These are phyloP conservation scores for Dreissena polymorpha DNA, from an alignment of 1,140 invertebrate species.

Conservation along the genomic window DNA sequence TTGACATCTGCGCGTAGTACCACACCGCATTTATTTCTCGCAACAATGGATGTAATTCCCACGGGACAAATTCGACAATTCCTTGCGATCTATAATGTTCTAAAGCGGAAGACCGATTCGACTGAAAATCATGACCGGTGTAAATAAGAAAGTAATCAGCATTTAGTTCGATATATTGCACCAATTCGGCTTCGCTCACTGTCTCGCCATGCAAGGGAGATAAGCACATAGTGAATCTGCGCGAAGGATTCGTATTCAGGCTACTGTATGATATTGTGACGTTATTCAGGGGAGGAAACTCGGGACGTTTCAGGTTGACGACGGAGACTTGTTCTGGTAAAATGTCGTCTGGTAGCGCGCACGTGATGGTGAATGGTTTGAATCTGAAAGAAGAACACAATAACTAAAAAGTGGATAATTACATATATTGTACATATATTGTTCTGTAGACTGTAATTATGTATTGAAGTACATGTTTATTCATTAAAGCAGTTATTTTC, in stretches of 20 bases:
- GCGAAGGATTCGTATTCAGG: not conserved
- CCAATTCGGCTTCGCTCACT: not conserved
- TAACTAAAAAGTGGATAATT: too few species aligned
- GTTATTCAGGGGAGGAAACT: not conserved
- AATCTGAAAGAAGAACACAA: not conserved
- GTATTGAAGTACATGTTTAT: too few species aligned
- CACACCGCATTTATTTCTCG: not conserved
- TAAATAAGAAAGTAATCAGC: not conserved
- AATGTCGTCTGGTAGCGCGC: not conserved
- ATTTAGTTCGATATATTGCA: conserved; percentile 8
- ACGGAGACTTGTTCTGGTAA: not conserved
- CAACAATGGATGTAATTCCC: not conserved
- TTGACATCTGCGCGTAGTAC: not conserved
- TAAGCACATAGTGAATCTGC: not conserved
- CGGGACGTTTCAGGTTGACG: not conserved
- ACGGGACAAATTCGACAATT: not conserved
- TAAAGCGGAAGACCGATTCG: not conserved
- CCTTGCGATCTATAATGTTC: not conserved
- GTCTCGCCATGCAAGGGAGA: not conserved
- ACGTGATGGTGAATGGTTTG: not conserved
- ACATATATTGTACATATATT: too few species aligned
- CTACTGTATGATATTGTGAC: not conserved
- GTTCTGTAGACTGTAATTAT: too few species aligned
- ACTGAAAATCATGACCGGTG: not conserved
- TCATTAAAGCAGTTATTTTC: too few species aligned